A percentile compares a stretch with the other conserved stretches of the same genome.
Evolutionary conservation across 2,888 invertebrate genomes (phyloP).

Genomic region (Rhorus exstirpatorius): DNA sequence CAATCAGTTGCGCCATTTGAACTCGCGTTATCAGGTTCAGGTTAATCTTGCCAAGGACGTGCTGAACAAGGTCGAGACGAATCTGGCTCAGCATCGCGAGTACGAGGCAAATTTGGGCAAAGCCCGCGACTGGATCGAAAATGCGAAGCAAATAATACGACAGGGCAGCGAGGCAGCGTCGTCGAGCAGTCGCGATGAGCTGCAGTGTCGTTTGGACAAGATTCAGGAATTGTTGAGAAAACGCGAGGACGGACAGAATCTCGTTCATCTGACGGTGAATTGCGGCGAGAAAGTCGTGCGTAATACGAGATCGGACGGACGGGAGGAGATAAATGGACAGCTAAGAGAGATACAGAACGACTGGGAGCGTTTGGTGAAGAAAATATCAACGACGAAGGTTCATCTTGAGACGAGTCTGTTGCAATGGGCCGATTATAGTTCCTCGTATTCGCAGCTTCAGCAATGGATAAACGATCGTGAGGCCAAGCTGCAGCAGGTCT

Average conservation of each 20-base stretch:
- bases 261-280: constrained; percentile 95
- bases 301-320: constrained; percentile 95
- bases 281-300: constrained; percentile 96
- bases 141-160: constrained; percentile 93
- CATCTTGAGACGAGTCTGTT: constrained; percentile 95
- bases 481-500: constrained; percentile 96
- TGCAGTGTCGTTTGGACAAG: constrained; percentile 93
- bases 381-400: constrained; percentile 96
- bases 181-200: constrained; percentile 92
- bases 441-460: constrained; percentile 95
- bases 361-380: constrained; percentile 96
- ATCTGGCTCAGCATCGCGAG: constrained; percentile 93
- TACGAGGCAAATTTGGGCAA: constrained; percentile 92
- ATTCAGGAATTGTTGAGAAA: constrained; percentile 93
- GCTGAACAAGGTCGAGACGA: constrained; percentile 95
- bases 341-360: constrained; percentile 96
- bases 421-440: constrained; percentile 98
- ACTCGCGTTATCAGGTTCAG: constrained; percentile 95
- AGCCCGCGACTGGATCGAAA: constrained; percentile 94
- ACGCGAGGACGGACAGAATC: constrained; percentile 95
- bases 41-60: constrained; percentile 96
- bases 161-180: constrained; percentile 93
- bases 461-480: constrained; percentile 98
- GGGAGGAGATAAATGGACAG: constrained; percentile 94
- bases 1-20: constrained; percentile 94